Conservation (phyloP, 2,797 vertebrate species). For the Muscicapa striata region DNA sequence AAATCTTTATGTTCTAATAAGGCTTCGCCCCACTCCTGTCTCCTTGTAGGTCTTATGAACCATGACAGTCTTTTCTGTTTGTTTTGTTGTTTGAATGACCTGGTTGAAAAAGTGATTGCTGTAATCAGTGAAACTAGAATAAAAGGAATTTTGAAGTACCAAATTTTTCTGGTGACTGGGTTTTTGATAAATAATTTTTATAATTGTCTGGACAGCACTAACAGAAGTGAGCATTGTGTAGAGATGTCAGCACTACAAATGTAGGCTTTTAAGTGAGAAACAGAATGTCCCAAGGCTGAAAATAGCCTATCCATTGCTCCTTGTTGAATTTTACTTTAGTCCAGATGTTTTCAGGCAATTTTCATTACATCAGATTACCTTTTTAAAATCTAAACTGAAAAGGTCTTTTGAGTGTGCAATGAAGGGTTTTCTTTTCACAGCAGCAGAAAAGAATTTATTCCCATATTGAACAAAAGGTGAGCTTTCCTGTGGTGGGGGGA, state of each 20-base stretch:
- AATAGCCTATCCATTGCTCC: slow-evolving; percentile 31
- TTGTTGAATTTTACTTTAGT: slow-evolving; percentile 37
- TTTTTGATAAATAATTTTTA: slow-evolving; percentile 61
- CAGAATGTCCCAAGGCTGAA: slow-evolving; percentile 55
- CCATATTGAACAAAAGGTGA: neutral
- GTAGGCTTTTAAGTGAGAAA: slow-evolving; percentile 62
- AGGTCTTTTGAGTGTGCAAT: neutral
- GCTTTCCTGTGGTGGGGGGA: neutral
- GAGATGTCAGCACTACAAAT: slow-evolving; percentile 19
- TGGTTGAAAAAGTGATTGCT: slow-evolving; percentile 21
- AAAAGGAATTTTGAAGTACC: slow-evolving; percentile 10
- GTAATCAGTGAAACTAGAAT: neutral
- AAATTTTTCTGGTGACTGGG: slow-evolving; percentile 43
- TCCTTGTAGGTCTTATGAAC: neutral
- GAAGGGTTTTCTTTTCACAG: slow-evolving; percentile 8
- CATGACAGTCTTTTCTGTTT: neutral
- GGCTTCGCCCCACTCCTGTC: neutral
- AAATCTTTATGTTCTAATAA: neutral
- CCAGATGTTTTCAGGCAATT: slow-evolving; percentile 52
- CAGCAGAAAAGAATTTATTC: slow-evolving; percentile 5
- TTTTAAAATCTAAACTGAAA: slow-evolving; percentile 34
- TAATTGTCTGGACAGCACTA: slow-evolving; percentile 60
- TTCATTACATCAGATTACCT: slow-evolving; percentile 33
- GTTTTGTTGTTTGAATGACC: slow-evolving; percentile 3
- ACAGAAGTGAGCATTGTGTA: slow-evolving; percentile 15